Evolutionary conservation across 2,113 vertebrate genomes (phyloP), one percentile per base, ranked within the genome.

Genomic region (Colaptes auratus): DNA sequence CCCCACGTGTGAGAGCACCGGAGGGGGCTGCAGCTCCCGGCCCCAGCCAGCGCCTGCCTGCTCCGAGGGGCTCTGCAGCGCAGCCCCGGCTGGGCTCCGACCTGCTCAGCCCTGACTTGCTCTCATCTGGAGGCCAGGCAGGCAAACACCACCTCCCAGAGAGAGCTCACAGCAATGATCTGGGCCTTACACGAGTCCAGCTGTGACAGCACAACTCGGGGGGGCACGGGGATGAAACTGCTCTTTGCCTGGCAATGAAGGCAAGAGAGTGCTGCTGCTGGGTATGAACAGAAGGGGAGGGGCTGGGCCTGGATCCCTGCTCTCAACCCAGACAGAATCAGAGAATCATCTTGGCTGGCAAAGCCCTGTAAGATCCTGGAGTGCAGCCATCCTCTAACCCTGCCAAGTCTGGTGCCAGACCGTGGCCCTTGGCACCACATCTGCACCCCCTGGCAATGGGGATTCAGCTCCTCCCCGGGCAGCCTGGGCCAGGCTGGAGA

Each of bases 1-100:
- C 65, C 56, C 53, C 78, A 93, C 74, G 86, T 75, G 79, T 36
- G 92, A 79, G 86, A 94, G 86, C 76, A 61, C 75, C 69, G 35
- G 42, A 64, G 76, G 70, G 82, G 67, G 73, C 66, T 64, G 36
- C 82, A 65, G 81, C 67, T 81, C 44, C 36, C 15, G 36, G 20
- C 36, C 48, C 89, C 15, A 27, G 80, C 7, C 4, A 17, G 74
- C 6, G 5, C 53, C 65, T 69, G 28, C 12, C 73, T 35, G 1
- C 35, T 61, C 76, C 33, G 78, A 56, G 77, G 16, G 28, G 76
- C 60, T 91, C 3, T 70, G 73, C 53, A 63, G 23, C 64, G 18
- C 76, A 48, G 75, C 36, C 44, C 17, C 31, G 48, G 3, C 30
- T 30, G 39, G 75, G 71, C 44, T 89, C 42, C 33, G 64, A 88